These are phyloP conservation scores for Herpetotheres cachinnans DNA, from an alignment of 2,113 vertebrate species.

Conservation along the genomic window DNA sequence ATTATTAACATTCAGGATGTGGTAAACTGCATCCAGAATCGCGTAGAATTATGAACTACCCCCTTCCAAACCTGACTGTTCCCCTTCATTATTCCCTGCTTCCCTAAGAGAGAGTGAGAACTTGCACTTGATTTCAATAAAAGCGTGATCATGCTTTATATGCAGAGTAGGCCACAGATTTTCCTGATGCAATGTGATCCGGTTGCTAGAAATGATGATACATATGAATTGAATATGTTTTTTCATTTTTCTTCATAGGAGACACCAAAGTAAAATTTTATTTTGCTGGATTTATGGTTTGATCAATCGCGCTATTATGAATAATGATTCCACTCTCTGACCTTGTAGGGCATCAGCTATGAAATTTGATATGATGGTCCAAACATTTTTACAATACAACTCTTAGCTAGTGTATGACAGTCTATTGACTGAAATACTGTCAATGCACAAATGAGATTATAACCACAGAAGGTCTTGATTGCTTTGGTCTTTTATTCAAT, in stretches of 20 bases:
- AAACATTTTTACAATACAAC: constrained; percentile 27
- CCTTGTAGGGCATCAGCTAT: constrained; percentile 38
- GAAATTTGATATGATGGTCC: constrained; percentile 21
- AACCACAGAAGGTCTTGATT: constrained; percentile 25
- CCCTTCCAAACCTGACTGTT: neutral
- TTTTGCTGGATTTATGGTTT: constrained; percentile 47
- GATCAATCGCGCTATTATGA: constrained; percentile 58
- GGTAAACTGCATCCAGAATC: neutral
- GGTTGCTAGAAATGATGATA: neutral
- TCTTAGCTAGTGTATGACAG: constrained; percentile 9
- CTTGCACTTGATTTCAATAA: neutral
- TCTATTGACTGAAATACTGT: constrained; percentile 55
- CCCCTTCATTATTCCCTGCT: neutral
- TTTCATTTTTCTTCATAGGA: neutral
- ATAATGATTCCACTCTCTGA: constrained; percentile 18
- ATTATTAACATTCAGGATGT: neutral
- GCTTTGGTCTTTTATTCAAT: constrained; percentile 54
- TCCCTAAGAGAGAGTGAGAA: neutral
- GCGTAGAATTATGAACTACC: neutral
- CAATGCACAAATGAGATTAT: constrained; percentile 56
- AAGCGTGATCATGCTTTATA: neutral
- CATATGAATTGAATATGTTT: neutral
- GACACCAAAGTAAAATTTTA: constrained; percentile 30
- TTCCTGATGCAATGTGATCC: neutral
- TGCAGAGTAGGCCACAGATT: neutral